A percentile compares a stretch with the other conserved stretches of the same genome.
These are phyloP conservation scores for Erynnis tages DNA, from an alignment of 2,888 invertebrate genomes.

Conservation along the genomic window DNA sequence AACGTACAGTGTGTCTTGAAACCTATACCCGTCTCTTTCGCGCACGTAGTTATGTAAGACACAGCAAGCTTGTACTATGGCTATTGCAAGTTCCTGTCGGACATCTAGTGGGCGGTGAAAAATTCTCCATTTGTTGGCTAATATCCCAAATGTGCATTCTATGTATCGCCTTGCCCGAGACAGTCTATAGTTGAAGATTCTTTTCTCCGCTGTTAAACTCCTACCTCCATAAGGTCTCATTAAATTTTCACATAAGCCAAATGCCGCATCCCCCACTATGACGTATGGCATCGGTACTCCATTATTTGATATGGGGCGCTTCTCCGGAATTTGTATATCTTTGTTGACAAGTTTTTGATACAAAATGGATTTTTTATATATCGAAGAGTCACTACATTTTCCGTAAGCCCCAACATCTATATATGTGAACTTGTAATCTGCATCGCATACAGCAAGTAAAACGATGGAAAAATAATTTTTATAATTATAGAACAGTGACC, in stretches of 20 bases:
- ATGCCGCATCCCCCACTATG: constrained; percentile 10
- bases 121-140: constrained; percentile 37
- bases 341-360: constrained; percentile 25
- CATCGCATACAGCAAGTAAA: constrained; percentile 37
- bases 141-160: too few species aligned
- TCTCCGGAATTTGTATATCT: constrained; percentile 29
- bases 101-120: constrained; percentile 35
- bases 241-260: constrained; percentile 5
- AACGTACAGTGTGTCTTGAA: constrained; percentile 35
- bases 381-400: too few species aligned
- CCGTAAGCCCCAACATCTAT: constrained; percentile 1
- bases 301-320: constrained; percentile 30
- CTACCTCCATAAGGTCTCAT: constrained; percentile 1
- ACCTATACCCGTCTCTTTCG: constrained; percentile 34
- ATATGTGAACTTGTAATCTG: constrained; percentile 10
- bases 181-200: constrained; percentile 30
- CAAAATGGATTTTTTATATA: constrained; percentile 31
- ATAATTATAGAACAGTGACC: constrained; percentile 37
- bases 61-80: constrained; percentile 31
- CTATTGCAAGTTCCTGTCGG: constrained; percentile 31
- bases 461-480: constrained; percentile 39
- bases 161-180: constrained; percentile 36
- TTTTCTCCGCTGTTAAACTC: constrained; percentile 17
- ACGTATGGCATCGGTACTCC: constrained; percentile 28
- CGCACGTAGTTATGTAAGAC: constrained; percentile 34